Conservation (phyloP, 92 coral and sea anemone species). For the Montipora capitata region DNA sequence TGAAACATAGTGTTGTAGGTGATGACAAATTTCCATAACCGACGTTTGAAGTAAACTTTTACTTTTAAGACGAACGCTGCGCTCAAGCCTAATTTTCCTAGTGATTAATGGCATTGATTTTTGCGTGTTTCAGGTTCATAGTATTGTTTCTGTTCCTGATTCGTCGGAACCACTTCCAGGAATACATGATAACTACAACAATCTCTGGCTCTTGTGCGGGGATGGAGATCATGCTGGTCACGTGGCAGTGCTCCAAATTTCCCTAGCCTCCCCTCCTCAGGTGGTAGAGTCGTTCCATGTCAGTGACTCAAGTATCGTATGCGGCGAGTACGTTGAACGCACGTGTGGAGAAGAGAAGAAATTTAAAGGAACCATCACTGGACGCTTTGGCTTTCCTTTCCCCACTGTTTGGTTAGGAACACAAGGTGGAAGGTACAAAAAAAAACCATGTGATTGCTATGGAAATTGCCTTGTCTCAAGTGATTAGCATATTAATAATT, state of each 20-base stretch:
- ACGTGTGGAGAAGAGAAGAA: slow-evolving; percentile 85
- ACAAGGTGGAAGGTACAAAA: slow-evolving; percentile 90
- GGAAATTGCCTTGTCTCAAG: neutral
- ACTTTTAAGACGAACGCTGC: too few relatives aligned
- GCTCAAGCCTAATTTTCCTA: too few relatives aligned
- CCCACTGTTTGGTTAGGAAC: slow-evolving; percentile 99
- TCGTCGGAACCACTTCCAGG: slow-evolving; percentile 86
- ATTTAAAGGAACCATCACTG: slow-evolving; percentile 80
- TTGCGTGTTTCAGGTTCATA: slow-evolving; percentile 75
- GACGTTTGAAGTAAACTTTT: too few relatives aligned
- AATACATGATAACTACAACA: slow-evolving; percentile 88
- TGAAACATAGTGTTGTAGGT: too few relatives aligned
- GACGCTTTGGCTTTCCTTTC: slow-evolving; percentile 97
- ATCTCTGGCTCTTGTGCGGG: slow-evolving; percentile 91
- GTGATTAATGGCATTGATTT: neutral
- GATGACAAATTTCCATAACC: too few relatives aligned
- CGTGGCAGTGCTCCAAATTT: slow-evolving; percentile 86
- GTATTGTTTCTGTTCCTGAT: slow-evolving; percentile 89
- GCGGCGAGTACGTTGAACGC: slow-evolving; percentile 89
- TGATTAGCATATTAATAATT: neutral
- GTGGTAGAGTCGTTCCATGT: slow-evolving; percentile 97
- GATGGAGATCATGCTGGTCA: slow-evolving; percentile 91
- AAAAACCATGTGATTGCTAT: too few relatives aligned
- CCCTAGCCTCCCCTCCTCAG: slow-evolving; percentile 85
- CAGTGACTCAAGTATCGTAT: slow-evolving; percentile 87